Base-by-base conservation (phyloP, 1,140 invertebrate genomes). In the Drosophila ficusphila region DNA sequence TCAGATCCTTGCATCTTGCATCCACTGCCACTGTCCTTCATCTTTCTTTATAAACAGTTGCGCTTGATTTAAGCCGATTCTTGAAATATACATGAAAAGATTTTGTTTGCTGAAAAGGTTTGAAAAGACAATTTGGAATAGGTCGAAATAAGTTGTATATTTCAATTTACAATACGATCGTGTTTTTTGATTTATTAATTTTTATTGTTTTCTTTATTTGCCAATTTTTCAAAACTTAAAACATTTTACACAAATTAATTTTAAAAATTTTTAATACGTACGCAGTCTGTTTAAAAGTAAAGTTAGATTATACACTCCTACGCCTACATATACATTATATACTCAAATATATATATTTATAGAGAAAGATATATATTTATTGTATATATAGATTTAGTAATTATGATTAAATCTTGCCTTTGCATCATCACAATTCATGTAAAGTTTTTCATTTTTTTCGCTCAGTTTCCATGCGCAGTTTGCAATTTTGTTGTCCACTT, bases 331-430 rank as follows among this genome's bases (percentile, higher is more conserved):
- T 85, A 85, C 81, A 85, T 69, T 78, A 70, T 83, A 74, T 83
- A 77, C 57, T 58, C 61, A 61, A 56, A 74, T 79, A 79, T 76
- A 73, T 81, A 72, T 85, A 78, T 79, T 73, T 82, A 53, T 79
- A 64, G 61, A 76, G 65, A 85, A 74, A 85, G 73, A 83, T 67
- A 78, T 83, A 81, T 76, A 76, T 79, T 65, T 82, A 76, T 72
- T 85, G 54, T 85, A 76, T 85, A 78, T 85, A 86, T 79, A 85
- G 76, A 79, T 86, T 79, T 79, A 79, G 69, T 88, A 82, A 88
- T 88, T 88, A 88, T 88, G 82, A 88, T 88, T 88, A 88, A 88
- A 88, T 88, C 82, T 88, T 88, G 82, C 82, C 82, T 88, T 88
- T 88, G 82, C 82, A 88, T 88, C 82, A 88, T 88, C 82, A 88